Evolutionary conservation across 23 tunicate genomes (phyloP).

Genomic region (Halocynthia roretzi): DNA sequence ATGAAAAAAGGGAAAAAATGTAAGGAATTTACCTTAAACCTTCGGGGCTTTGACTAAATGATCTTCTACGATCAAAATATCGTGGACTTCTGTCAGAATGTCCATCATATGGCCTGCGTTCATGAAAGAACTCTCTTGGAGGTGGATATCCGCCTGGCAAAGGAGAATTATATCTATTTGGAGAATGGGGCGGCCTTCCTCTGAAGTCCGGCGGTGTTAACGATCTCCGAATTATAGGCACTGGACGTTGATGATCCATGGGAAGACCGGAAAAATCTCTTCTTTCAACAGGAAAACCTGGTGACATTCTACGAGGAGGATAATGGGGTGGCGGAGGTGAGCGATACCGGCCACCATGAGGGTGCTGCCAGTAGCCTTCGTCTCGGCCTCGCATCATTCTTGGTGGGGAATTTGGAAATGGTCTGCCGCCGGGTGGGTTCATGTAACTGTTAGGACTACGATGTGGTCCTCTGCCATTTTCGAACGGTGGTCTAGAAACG

Average conservation of each 20-base stretch:
- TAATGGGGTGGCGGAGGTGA: conserved; percentile 14
- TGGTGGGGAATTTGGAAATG: conserved; percentile 12
- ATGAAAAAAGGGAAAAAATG: not conserved
- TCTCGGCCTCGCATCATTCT: conserved; percentile 14
- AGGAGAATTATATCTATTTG: not conserved
- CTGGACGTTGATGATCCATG: not conserved
- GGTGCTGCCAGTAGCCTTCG: conserved; percentile 19
- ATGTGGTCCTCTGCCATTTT: conserved; percentile 22
- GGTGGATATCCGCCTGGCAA: conserved; percentile 20
- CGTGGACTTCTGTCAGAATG: conserved; percentile 22
- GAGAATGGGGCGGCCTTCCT: conserved; percentile 1
- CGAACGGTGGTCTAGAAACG: conserved; percentile 4
- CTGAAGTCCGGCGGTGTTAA: conserved; percentile 16
- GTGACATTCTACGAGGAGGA: conserved; percentile 24
- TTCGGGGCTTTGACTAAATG: conserved; percentile 23
- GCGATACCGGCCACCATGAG: not conserved
- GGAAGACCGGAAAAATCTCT: not conserved
- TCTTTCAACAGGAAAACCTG: conserved; percentile 10
- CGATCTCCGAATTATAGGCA: conserved; percentile 14
- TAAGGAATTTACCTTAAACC: not conserved
- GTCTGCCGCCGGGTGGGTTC: conserved; percentile 6
- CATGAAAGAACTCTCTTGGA: conserved; percentile 15
- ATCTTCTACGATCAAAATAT: conserved; percentile 4
- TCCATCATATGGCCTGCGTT: conserved; percentile 14
- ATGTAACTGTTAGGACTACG: conserved; percentile 11